Evolutionary conservation across 2,113 vertebrate genomes (phyloP), one percentile per base, ranked within the genome.

Genomic region (Symphodus melops): DNA sequence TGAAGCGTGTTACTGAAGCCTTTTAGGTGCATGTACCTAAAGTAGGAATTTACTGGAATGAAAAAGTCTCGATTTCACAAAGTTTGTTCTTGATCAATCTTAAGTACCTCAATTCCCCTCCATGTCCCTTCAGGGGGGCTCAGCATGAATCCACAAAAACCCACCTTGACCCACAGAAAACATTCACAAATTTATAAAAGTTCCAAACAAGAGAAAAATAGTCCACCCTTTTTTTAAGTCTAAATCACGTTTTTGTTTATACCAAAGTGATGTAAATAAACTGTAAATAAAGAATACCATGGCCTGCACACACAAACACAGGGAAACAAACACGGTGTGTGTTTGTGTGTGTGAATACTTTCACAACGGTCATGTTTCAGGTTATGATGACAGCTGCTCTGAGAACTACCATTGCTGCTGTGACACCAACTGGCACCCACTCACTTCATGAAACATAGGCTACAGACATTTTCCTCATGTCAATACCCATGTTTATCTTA

Each of bases 281-380:
- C 17, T 48, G 46, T 48, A 19, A 48, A 48, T 48, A 19, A 48
- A 19, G 46, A 17, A 19, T 6, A 19, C 8, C 46, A 3, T 48
- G 46, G 14, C 46, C 21, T 23, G 14, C 46, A 61, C 52, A 44
- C 55, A 70, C 44, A 51, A 54, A 51, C 56, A 69, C 68, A 52
- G 10, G 25, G 25, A 16, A 52, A 79, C 62, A 74, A 56, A 77
- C 68, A 3, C 23, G 2, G 8, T 17, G 4, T 37, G 63, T 9
- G 4, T 37, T 57, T 9, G 17, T 19, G 79, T 60, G 68, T 64
- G 60, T 56, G 77, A 28, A 83, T 75, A 7, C 63, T 9, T 70
- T 17, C 48, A 12, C 10, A 68, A 56, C 5, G 69, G 17, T 89
- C 85, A 16, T 25, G 2, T 87, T 85, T 83, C 87, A 63, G 36